Evolutionary conservation across 2,113 vertebrate genomes (phyloP), one percentile per base, ranked within the genome.

Genomic region (Tragelaphus buxtoni): DNA sequence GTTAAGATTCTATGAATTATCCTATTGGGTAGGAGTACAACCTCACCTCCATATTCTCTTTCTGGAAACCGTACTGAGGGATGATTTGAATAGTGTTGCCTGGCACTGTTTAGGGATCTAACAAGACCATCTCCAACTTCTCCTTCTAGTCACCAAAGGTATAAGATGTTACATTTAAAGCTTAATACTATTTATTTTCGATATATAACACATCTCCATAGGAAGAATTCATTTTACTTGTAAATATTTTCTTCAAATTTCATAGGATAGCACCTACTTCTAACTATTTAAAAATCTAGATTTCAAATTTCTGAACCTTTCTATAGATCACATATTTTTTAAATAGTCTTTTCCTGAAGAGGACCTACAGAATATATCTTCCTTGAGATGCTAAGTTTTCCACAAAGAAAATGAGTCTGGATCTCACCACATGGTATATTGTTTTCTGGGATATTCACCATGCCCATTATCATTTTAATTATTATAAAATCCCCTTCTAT

Each of bases 231-330:
- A 55, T 83, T 87, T 96, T 83, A 88, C 60, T 96, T 94, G 16
- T 65, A 85, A 95, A 91, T 95, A 85, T 81, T 92, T 90, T 35
- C 88, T 92, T 91, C 11, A 81, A 42, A 74, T 88, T 81, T 96
- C 35, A 91, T 42, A 94, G 16, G 30, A 53, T 47, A 61, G 13
- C n/a, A 86, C 88, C 47, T 83, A 96, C 80, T 80, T 92, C 42
- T 95, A 58, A 42, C 24, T 81, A 35, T 74, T 95, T 55, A 63
- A 84, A 93, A 91, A 77, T 90, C 39, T 83, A 86, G 32, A 20
- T 84, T 88, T 30, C 49, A 92, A 65, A 55, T 97, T 53, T 76
- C 60, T 14, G 76, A 83, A 81, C 0, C 20, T 86, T 93, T 76
- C 45, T 26, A 16, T 51, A 76, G 35, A 35, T 51, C 51, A 51